Base-by-base conservation (phyloP, 2,113 vertebrate genomes). In the Arenaria interpres region DNA sequence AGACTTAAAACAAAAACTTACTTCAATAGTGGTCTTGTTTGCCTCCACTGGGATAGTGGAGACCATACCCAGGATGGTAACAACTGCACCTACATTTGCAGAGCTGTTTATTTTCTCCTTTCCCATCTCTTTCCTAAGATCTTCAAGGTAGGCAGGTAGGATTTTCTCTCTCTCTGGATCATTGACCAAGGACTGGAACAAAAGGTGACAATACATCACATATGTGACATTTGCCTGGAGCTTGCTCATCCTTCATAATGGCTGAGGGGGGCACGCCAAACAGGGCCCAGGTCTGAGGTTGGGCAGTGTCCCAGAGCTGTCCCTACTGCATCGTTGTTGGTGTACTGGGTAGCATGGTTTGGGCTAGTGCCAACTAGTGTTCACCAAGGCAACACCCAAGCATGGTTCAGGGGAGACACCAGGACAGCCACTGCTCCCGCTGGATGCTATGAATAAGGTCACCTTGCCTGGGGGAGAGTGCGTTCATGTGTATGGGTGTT, bases 171-270 rank as follows among this genome's bases (percentile, higher is more conserved):
- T 64, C 0, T 67, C 50, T 2, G 98, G 98, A 64, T 97, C 96
- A 41, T 63, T 92, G 81, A 96, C 60, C 96, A 98, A 96, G 64
- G 88, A 39, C 98, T 98, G 87, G 54, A 89, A 96, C 50, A 51
- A 64, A 96, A 97, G 75, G 87, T 25, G 93, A 84, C 45, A 90
- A 21, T 51, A n/a, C 10, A 41, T 75, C 37, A 78, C 23, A 14
- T 6, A 6, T 12, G 21, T 53, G 51, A 53, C 60, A 4, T 64
- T 66, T 67, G 6, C n/a, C 53, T 50, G 30, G 45, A 67, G 41
- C 57, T 60, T 69, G 43, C 54, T n/a, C 56, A 28, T 87, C 14
- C 64, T 67, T 41, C 39, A 22, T 23, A 64, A 64, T 4, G 16
- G 37, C 50, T 75, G 35, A 30, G 6, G 6, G 39, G 33, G 23